These are phyloP conservation scores for Cavia porcellus DNA, from an alignment of 2,113 vertebrate species.

Conservation along the genomic window DNA sequence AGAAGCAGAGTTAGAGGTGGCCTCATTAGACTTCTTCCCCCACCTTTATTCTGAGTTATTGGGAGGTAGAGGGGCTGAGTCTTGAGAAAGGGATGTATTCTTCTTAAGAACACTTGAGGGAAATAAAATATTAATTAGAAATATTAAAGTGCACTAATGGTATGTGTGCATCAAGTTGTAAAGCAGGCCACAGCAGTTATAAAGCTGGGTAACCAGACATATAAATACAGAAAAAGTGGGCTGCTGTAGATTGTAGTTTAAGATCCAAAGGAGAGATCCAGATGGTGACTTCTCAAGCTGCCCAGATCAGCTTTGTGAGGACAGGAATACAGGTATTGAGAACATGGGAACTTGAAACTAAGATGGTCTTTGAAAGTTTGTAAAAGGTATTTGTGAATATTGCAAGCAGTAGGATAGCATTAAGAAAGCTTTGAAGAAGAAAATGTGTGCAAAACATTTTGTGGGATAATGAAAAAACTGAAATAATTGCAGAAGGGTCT, in stretches of 20 bases:
- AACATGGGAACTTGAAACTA: background rate
- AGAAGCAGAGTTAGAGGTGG: background rate
- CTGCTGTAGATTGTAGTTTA: background rate
- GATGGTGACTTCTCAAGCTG: background rate
- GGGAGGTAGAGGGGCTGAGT: background rate
- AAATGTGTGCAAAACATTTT: background rate
- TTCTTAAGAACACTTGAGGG: constrained; percentile 1
- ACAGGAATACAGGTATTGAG: background rate
- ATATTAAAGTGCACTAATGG: background rate
- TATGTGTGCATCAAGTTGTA: constrained; percentile 7
- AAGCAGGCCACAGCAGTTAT: constrained; percentile 10
- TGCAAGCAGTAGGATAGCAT: background rate
- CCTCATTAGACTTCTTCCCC: background rate
- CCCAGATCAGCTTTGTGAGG: background rate
- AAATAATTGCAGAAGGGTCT: background rate
- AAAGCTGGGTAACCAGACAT: constrained; percentile 13
- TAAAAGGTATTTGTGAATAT: background rate
- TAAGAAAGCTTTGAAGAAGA: background rate
- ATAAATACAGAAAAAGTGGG: background rate
- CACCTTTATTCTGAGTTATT: background rate
- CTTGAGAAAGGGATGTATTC: background rate
- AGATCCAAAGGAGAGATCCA: background rate
- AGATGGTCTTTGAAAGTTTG: background rate
- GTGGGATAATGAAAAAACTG: background rate
- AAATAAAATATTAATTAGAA: constrained; percentile 71